Base-by-base conservation (phyloP, 2,797 vertebrate genomes). In the Smutsia temminckii region DNA sequence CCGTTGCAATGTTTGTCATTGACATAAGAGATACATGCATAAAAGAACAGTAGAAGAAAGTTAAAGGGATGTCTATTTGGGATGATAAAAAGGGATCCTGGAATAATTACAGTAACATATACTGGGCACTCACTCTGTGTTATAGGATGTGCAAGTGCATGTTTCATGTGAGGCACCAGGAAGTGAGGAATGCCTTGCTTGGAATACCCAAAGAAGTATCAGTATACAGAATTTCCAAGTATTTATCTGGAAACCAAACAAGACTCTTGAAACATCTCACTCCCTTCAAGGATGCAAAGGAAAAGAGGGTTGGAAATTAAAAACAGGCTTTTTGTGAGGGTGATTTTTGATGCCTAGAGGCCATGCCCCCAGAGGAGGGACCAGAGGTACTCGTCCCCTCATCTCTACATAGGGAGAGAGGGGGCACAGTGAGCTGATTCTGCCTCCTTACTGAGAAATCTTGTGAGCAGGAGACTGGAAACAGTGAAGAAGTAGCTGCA, bases 371-470 rank as follows among this genome's bases (percentile, higher is more conserved):
- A 37, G 51, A 85, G 37, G 63, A 83, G 21, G 6, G 21, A 7
- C 12, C 6, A 17, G 25, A 6, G 10, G 8, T 51, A 20, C 42
- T 78, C 72, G 20, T 20, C 27, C 63, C 27, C 59, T 85, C 37
- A 25, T 27, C 29, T 84, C 68, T 81, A 55, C 32, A 21, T 5
- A 42, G 11, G 63, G 11, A 64, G 27, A 85, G 2, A 2, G 5
- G 7, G 7, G 3, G 27, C 13, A 51, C 32, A 57, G 89, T 68
- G n/a, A 40, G 20, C 3, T 86, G 8, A 74, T 42, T 93, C 18
- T 74, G 11, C 68, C 27, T 88, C 61, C 51, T 93, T 87, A 12
- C 77, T 92, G 53, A 78, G 80, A 83, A 88, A 93, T 69, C 61
- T 68, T 63, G 37, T 61, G 17, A 93, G 27, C 21, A 59, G 42